Base-by-base conservation (phyloP, 2,888 invertebrate genomes). In the Leucoptera coffeella region DNA sequence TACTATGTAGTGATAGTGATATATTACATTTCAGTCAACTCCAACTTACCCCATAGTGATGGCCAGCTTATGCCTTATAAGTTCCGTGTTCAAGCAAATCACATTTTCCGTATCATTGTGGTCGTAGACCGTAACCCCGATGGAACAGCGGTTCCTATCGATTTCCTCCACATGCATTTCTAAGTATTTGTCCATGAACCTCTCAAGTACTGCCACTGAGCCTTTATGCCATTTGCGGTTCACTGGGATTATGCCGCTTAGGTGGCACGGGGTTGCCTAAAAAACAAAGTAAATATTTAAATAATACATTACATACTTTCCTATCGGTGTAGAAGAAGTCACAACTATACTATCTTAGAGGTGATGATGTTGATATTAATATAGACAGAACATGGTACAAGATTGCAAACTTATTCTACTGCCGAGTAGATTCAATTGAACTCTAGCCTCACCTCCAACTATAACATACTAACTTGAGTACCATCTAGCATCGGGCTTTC, bases 61-160 rank as follows among this genome's bases (percentile, higher is more conserved):
- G 2, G 65, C 69, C 30, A 48, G 61, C 38, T 60, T 65, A 37
- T 54, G 35, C 27, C 50, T 53, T 28, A 64, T 50, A 65, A 67
- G 60, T 32, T 56, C 48, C 5, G 46, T 41, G 37, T 69, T 69
- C 35, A 69, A 35, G 33, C 64, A 62, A 7, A 55, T 29, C 4
- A 35, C 22, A 20, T 50, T 38, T 0, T 59, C 57, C 1, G 38
- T 35, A 15, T 54, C 50, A 2, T 38, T 28, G 9, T 40, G 43
- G 33, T 57, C 50, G 31, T 48, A 52, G 1, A 69, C 45, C 0
- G 50, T 48, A 20, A 64, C 58, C 4, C 56, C 55, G n/a, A 60
- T 28, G 3, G 62, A 52, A 24, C 45, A 43, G 22, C 42, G 45
- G 12, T 38, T 42, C 12, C 48, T 45, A 9, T 17, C 9, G 6